A percentile compares a stretch with the other conserved stretches of the same genome.
Conservation (phyloP, 2,797 vertebrate genomes). For the Rhinophrynus dorsalis region DNA sequence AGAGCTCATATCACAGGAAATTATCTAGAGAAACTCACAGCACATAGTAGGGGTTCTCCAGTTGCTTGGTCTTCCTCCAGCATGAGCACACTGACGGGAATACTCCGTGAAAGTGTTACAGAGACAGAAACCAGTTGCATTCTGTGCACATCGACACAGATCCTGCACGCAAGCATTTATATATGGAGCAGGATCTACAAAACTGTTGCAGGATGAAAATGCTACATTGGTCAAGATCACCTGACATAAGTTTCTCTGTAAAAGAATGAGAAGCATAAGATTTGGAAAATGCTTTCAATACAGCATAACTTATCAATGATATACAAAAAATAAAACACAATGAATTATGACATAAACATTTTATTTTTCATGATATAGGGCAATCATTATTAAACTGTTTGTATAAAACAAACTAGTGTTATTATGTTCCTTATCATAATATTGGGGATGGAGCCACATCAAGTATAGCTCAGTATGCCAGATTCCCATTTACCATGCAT, state of each 20-base stretch:
- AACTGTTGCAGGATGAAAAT: slow-evolving; percentile 24
- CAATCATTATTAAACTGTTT: no score
- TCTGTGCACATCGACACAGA: slow-evolving; percentile 27
- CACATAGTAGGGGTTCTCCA: slow-evolving; percentile 39
- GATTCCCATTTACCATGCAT: no score
- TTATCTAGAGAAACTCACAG: slow-evolving; percentile 15
- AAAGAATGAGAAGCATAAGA: no score
- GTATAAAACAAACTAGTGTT: no score
- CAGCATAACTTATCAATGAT: no score
- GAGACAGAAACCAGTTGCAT: slow-evolving; percentile 32
- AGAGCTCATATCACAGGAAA: background rate
- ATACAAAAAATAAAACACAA: no score
- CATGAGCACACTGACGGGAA: slow-evolving; percentile 44
- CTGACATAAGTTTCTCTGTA: slow-evolving; percentile 35
- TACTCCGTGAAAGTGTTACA: slow-evolving; percentile 44
- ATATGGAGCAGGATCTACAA: slow-evolving; percentile 15
- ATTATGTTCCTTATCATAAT: no score
- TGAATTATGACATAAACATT: no score
- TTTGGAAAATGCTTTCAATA: no score
- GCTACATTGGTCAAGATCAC: slow-evolving; percentile 22
- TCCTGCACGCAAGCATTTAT: slow-evolving; percentile 37
- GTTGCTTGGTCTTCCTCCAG: slow-evolving; percentile 30
- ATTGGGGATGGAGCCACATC: no score
- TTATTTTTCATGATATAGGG: no score
- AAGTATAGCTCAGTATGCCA: no score